Evolutionary conservation across 2,113 vertebrate species (phyloP).

Genomic region (Podarcis muralis): DNA sequence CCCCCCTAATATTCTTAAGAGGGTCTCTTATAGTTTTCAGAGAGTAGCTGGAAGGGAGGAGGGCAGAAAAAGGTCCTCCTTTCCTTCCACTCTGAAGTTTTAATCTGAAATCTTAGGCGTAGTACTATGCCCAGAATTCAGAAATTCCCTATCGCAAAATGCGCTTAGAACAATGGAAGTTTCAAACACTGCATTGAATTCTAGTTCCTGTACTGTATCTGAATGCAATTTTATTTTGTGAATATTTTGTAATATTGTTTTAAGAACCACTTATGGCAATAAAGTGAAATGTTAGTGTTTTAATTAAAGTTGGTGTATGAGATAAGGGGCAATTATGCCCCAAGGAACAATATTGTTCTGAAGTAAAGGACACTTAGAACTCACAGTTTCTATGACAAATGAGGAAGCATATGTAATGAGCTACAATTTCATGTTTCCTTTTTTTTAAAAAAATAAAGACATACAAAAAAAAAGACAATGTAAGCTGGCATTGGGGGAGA

Average conservation of each 20-base stretch:
- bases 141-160: too few species aligned
- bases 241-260: not conserved
- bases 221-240: not conserved
- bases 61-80: too few species aligned
- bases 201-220: not conserved
- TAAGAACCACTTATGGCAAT: not conserved
- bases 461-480: not conserved
- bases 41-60: too few species aligned
- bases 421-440: not conserved
- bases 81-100: too few species aligned
- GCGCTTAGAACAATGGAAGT: too few species aligned
- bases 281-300: not conserved
- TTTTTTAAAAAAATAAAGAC: not conserved
- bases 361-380: not conserved
- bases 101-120: too few species aligned
- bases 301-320: not conserved
- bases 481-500: not conserved
- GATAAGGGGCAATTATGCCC: not conserved
- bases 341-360: not conserved
- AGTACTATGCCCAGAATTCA: too few species aligned
- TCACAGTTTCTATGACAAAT: not conserved
- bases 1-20: too few species aligned
- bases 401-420: not conserved
- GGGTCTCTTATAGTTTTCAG: too few species aligned
- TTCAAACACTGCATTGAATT: too few species aligned